Base-by-base conservation (phyloP, 2,113 vertebrate species). In the Barnardius zonarius region DNA sequence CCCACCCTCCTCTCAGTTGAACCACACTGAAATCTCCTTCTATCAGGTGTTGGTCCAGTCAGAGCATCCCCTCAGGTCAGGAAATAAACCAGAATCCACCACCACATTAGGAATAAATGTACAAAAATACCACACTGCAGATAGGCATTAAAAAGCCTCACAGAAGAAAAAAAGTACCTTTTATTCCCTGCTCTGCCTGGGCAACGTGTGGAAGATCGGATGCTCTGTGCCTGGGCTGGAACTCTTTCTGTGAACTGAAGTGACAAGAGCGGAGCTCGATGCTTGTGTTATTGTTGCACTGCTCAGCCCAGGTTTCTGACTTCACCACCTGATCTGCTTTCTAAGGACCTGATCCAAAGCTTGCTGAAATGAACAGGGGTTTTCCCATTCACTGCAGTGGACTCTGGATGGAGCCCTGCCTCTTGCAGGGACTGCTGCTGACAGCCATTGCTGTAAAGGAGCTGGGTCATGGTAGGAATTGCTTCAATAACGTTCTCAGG, bases 311-410 rank as follows among this genome's bases (percentile, higher is more conserved):
- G 37, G 18, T 70, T 92, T 73, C 55, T 82, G 80, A 82, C 68
- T 30, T 92, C 41, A n/a, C 41, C 48, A n/a, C 30, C 68, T 74
- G 89, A 70, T 91, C 35, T 90, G 63, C 31, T 85, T 93, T 67
- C 73, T 27, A 30, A 88, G 51, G 70, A 41, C 17, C 49, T 5
- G 10, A 6, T 48, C 48, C 91, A 90, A 72, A 81, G 62, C 23
- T 77, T 48, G 2, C 8, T 5, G 43, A 72, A 83, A 49, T 28
- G 46, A 90, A 62, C 3, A 8, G 31, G 35, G 33, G 31, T 7
- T 81, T 66, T 64, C 69, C 54, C 39, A 4, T 48, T 17, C n/a
- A 2, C 20, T 35, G 81, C 83, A 55, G 49, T 0, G 10, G 54
- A 6, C 22, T 59, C 17, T 12, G 82, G 92, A 63, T 51, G 72